These are phyloP conservation scores for Sipha flava DNA, from an alignment of 1,140 invertebrate species.

Conservation along the genomic window DNA sequence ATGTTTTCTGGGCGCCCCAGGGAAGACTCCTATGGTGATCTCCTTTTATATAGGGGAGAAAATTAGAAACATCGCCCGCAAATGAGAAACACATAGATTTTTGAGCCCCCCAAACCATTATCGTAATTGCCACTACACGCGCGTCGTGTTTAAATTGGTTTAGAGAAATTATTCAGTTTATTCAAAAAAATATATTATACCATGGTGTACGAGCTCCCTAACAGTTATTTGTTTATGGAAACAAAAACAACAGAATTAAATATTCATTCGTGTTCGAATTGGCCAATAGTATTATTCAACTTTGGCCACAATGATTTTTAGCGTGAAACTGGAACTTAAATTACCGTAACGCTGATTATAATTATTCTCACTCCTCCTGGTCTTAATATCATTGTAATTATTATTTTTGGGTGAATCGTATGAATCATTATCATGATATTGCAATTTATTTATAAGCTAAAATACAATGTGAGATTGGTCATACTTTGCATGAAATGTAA, in stretches of 20 bases:
- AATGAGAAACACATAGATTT: not conserved
- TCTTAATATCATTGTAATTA: no score
- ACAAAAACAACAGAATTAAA: not conserved
- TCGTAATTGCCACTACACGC: not conserved
- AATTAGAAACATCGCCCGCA: not conserved
- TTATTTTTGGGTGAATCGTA: no score
- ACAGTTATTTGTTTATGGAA: not conserved
- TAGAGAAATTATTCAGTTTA: not conserved
- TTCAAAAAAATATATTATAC: not conserved
- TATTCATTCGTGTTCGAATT: not conserved
- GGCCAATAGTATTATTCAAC: not conserved
- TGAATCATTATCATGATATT: no score
- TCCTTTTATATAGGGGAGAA: not conserved
- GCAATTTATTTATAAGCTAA: no score
- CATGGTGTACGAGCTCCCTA: not conserved
- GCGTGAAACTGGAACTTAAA: not conserved
- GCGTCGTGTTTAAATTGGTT: not conserved
- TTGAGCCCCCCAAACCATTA: not conserved
- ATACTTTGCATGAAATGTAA: no score
- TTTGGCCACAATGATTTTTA: not conserved
- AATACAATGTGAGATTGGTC: no score
- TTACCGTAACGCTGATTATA: not conserved
- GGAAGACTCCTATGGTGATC: not conserved
- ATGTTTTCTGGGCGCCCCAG: not conserved
- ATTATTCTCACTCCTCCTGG: no score